phyloP scores from a whole-genome alignment of 2,113 vertebrate species.

The Ploceus nigricollis region DNA sequence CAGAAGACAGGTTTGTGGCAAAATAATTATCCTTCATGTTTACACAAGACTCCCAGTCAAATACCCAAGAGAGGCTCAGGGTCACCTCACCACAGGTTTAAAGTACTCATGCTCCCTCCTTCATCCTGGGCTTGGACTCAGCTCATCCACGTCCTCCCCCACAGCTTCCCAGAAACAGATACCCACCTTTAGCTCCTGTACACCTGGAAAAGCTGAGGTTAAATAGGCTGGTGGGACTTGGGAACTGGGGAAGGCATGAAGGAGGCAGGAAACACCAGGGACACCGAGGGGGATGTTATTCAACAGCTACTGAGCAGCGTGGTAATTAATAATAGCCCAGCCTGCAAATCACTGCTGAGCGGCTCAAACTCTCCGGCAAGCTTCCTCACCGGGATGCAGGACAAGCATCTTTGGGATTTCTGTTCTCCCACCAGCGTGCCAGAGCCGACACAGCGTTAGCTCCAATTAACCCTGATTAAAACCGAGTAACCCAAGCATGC shows the following conservation, averaged over 20 bases:
- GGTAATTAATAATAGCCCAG: neutral
- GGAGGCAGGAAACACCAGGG: neutral
- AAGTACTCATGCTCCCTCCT: neutral
- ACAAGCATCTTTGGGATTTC: rapidly evolving
- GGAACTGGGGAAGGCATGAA: neutral
- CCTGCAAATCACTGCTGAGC: neutral
- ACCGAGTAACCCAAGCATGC: neutral
- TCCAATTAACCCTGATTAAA: neutral
- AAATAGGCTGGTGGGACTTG: neutral
- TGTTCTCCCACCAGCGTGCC: neutral
- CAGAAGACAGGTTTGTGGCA: neutral
- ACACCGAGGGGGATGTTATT: no score
- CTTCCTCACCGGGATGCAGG: neutral
- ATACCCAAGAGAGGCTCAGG: neutral
- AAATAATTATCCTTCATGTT: rapidly evolving
- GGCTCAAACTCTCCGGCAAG: neutral
- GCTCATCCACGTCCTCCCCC: neutral
- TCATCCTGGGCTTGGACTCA: neutral
- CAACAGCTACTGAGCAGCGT: neutral
- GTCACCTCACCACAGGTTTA: neutral
- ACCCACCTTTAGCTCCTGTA: neutral
- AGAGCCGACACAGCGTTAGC: neutral
- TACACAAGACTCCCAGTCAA: neutral
- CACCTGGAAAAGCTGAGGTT: neutral
- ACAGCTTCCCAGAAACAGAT: neutral